Base-by-base conservation (phyloP, 2,797 vertebrate species). In the Brotula barbata region DNA sequence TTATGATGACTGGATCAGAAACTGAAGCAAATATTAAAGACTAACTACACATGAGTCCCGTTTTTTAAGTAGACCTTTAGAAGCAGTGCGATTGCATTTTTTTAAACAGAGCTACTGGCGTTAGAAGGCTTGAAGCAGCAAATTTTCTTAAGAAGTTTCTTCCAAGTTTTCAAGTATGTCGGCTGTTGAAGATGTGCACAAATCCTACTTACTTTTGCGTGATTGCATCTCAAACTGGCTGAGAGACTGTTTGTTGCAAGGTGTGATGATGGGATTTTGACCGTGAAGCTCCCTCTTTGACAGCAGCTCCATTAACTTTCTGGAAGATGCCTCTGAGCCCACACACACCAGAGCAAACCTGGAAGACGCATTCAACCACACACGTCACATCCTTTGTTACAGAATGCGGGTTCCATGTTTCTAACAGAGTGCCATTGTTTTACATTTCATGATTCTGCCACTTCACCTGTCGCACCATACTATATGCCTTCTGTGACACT, bases 161-260 rank as follows among this genome's bases (percentile, higher is more conserved):
- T n/a, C n/a, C n/a, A n/a, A n/a, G n/a, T n/a, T n/a, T n/a, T n/a
- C n/a, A n/a, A n/a, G n/a, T n/a, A n/a, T n/a, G n/a, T n/a, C n/a
- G n/a, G n/a, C n/a, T n/a, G n/a, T n/a, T n/a, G n/a, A n/a, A n/a
- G n/a, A n/a, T n/a, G n/a, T n/a, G n/a, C n/a, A n/a, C n/a, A n/a
- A 17, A 10, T 8, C 21, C 3, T 6, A 77, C 93, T 93, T 94
- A 98, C 96, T 98, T 94, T 99, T 99, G 64, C 96, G 92, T 51
- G 97, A 99, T 88, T 99, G 97, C 94, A 98, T 94, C 92, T 99
- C 97, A 91, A 99, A 99, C 58, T 99, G 97, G 91, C 95, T 98
- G 85, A 99, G 93, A 25, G 97, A 98, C 82, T 99, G 97, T 75
- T 99, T 99, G 89, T 99, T 99, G 89, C 97, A 98, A 0, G 97